Evolutionary conservation across 2,888 invertebrate genomes (phyloP).

Genomic region (Cryptus viduatorius): DNA sequence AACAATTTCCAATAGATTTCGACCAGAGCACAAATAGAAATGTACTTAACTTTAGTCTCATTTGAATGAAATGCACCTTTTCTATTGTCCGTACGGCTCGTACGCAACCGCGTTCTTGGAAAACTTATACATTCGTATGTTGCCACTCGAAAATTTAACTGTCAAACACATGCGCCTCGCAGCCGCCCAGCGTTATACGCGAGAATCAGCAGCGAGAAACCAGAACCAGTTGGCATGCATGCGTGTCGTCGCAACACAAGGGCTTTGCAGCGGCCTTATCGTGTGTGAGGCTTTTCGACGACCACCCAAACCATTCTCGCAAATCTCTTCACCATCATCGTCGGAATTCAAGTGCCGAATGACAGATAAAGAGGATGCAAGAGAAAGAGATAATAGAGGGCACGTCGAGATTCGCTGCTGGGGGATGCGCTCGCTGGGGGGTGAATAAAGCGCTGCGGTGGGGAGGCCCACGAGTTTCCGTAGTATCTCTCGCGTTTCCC

Average conservation of each 20-base stretch:
- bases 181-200: slow-evolving; percentile 44
- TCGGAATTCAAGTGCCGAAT: slow-evolving; percentile 75
- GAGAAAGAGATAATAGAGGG: slow-evolving; percentile 6
- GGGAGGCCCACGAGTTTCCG: slow-evolving; percentile 42
- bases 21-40: no score
- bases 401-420: slow-evolving; percentile 52
- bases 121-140: no score
- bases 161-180: background rate
- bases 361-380: slow-evolving; percentile 9
- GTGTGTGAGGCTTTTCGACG: slow-evolving; percentile 61
- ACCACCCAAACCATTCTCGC: slow-evolving; percentile 35
- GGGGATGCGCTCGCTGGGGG: slow-evolving; percentile 5
- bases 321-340: slow-evolving; percentile 68
- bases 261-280: slow-evolving; percentile 46
- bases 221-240: slow-evolving; percentile 15
- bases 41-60: no score
- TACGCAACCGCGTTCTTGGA: no score
- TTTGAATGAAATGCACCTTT: no score
- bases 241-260: slow-evolving; percentile 10
- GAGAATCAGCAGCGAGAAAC: background rate
- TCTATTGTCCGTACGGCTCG: no score
- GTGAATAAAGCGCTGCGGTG: slow-evolving; percentile 2
- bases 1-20: no score
- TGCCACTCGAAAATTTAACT: no score
- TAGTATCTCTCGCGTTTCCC: slow-evolving; percentile 45